Evolutionary conservation across 2,888 invertebrate genomes (phyloP), one percentile per base, ranked within the genome.

Genomic region (Euzophera pinguis): DNA sequence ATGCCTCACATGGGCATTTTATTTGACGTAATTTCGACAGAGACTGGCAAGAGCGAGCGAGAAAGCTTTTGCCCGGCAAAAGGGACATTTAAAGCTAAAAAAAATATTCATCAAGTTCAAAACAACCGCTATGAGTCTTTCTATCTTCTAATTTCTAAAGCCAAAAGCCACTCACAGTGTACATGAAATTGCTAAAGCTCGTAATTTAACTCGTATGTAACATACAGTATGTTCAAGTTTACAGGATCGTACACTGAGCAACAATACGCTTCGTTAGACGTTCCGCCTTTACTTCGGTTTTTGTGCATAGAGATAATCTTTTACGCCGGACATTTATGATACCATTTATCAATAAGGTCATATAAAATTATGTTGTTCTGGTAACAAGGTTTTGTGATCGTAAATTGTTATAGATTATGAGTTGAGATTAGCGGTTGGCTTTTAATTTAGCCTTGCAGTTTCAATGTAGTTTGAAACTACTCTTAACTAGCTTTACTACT

Each of bases 231-330:
- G 72, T 79, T 77, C 73, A 73, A 80, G 73, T 82, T 81, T 74
- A 77, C 71, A 52, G 72, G 73, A 79, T 74, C 70, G 71, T 75
- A 75, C 55, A 47, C 65, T 66, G 22, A 55, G 59, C 80, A 78
- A 83, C 83, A 89, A 88, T 87, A 77, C 73, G 61, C 78, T 87
- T 89, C 88, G 86, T 89, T 89, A 89, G 83, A 69, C 68, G 63
- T 58, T 59, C 66, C 67, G 67, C 62, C 64, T 64, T 64, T 71
- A 65, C 75, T 72, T 71, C 65, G 76, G 78, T 84, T 84, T 85
- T 84, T 85, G 73, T 64, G 65, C 69, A 65, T 74, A 73, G 66
- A 69, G 72, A 74, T 74, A 70, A 75, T 77, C 69, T 73, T 67
- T 68, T 65, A 62, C 62, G 53, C 53, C 58, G 50, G 56, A 65